Conservation (phyloP, 2,888 invertebrate species). For the Coleophora deauratella region DNA sequence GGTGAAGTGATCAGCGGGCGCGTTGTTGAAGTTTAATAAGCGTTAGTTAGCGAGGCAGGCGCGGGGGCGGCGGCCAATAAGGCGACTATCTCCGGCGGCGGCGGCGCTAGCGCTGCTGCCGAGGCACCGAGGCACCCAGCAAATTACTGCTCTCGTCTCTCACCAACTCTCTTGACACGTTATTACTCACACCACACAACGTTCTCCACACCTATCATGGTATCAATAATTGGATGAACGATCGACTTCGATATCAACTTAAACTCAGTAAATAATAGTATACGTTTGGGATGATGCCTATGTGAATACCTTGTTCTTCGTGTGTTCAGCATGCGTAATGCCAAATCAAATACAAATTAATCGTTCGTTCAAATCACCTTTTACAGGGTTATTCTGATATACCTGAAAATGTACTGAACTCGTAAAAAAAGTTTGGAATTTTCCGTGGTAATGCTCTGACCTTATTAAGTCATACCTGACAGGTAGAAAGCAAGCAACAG, state of each 20-base stretch:
- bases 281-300: no score
- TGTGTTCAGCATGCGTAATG: no score
- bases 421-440: no score
- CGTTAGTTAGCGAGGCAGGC: constrained; percentile 54
- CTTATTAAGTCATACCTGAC: no score
- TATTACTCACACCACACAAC: constrained; percentile 28
- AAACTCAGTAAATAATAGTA: constrained; percentile 6
- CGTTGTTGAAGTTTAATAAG: constrained; percentile 73
- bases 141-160: constrained; percentile 38
- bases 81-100: constrained; percentile 61
- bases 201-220: constrained; percentile 25
- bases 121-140: constrained; percentile 32
- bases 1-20: constrained; percentile 70
- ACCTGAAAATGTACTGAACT: no score
- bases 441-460: no score
- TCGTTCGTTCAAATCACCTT: no score
- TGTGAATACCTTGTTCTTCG: no score
- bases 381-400: no score
- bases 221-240: constrained; percentile 32
- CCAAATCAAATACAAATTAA: no score
- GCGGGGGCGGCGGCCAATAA: constrained; percentile 48
- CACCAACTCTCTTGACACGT: constrained; percentile 19
- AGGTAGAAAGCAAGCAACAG: no score
- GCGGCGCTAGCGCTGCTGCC: constrained; percentile 15
- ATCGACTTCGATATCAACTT: constrained; percentile 22